Percentiles rank a stretch among this genome's conserved stretches.
phyloP scores from a whole-genome alignment of 2,888 invertebrate genomes.

The Volucella inflata region DNA sequence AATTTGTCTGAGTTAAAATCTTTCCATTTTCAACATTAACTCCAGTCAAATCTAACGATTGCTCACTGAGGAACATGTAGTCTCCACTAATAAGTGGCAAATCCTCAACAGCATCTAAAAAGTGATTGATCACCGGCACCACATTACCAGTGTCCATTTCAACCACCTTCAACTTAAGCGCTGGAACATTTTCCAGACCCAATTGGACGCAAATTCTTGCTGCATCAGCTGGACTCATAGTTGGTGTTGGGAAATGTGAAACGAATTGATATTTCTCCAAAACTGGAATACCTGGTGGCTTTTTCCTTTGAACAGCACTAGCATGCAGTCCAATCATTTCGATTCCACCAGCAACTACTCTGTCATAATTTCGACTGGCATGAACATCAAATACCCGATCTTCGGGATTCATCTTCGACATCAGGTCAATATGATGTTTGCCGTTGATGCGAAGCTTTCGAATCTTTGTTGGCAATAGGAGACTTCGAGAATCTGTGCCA shows the following conservation, averaged over 20 bases:
- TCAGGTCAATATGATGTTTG: conserved; percentile 85
- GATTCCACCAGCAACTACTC: conserved; percentile 88
- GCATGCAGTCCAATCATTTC: conserved; percentile 91
- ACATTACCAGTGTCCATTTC: conserved; percentile 85
- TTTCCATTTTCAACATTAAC: conserved; percentile 87
- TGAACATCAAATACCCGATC: conserved; percentile 81
- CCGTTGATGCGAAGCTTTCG: conserved; percentile 89
- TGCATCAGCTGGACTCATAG: conserved; percentile 83
- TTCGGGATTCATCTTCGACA: conserved; percentile 82
- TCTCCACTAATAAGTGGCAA: conserved; percentile 89
- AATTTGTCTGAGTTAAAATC: conserved; percentile 82
- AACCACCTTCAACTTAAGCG: conserved; percentile 86
- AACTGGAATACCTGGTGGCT: conserved; percentile 89
- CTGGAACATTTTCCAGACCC: conserved; percentile 88
- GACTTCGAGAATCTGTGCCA: conserved; percentile 87
- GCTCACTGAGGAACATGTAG: conserved; percentile 84
- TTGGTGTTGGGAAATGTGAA: conserved; percentile 85
- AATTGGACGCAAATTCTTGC: conserved; percentile 88
- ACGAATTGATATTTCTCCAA: conserved; percentile 91
- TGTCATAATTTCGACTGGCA: conserved; percentile 79
- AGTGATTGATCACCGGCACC: conserved; percentile 85
- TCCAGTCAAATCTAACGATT: conserved; percentile 81
- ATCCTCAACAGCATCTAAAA: conserved; percentile 87
- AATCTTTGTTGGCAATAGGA: conserved; percentile 91
- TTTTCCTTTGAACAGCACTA: conserved; percentile 88